phyloP scores from a whole-genome alignment of 2,797 vertebrate species.

The Coccyzus lansbergi region DNA sequence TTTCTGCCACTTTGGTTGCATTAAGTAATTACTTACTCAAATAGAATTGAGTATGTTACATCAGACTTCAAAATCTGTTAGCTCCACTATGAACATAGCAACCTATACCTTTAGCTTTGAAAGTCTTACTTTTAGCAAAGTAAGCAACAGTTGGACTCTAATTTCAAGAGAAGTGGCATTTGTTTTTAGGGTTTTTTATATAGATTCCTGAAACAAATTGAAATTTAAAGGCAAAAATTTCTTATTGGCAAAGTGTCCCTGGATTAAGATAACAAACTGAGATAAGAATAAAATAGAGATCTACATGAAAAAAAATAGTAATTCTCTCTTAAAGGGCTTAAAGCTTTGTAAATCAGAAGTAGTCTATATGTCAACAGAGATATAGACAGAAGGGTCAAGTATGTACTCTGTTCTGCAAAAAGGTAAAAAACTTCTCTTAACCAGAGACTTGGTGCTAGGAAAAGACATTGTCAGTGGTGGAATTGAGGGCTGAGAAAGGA shows the following conservation, averaged over 20 bases:
- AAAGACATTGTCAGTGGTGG: neutral
- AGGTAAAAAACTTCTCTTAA: neutral
- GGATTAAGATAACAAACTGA: neutral
- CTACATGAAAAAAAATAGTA: neutral
- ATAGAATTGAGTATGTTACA: neutral
- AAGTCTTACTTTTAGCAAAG: neutral
- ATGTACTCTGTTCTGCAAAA: neutral
- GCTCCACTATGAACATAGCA: neutral
- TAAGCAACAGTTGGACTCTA: neutral
- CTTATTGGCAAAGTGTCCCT: neutral
- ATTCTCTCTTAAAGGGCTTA: neutral
- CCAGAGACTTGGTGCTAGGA: neutral
- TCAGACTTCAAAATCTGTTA: neutral
- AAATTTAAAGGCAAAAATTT: constrained; percentile 4
- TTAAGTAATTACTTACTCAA: neutral
- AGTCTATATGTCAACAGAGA: neutral
- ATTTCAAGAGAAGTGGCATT: constrained; percentile 10
- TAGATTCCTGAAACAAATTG: neutral
- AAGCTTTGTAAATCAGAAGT: neutral
- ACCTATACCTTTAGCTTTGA: neutral
- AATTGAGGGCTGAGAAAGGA: neutral
- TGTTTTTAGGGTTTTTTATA: neutral
- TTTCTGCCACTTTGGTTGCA: neutral
- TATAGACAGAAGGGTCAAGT: neutral
- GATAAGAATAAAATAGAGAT: neutral